These are phyloP conservation scores for Nothobranchius furzeri DNA, from an alignment of 2,113 vertebrate species.

Conservation along the genomic window DNA sequence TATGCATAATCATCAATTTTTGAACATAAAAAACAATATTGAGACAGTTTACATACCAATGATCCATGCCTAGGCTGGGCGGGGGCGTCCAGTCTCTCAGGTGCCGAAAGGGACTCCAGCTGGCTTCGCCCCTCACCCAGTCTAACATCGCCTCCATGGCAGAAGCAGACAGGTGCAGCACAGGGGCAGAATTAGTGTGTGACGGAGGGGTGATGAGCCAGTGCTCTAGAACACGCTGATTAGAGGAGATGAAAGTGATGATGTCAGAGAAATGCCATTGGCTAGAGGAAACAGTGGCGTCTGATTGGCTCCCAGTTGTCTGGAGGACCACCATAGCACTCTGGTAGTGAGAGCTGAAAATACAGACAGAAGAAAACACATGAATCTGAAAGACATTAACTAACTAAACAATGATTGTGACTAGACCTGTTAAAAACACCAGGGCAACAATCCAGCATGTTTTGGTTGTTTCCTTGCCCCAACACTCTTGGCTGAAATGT, in stretches of 20 bases:
- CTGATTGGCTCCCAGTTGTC: conserved; percentile 21
- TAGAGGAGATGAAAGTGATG: background rate
- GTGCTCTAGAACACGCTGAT: background rate
- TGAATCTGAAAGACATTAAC: no score
- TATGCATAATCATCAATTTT: no score
- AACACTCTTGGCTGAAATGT: no score
- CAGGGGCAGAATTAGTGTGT: background rate
- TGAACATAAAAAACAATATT: no score
- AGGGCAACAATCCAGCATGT: no score
- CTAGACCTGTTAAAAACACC: no score
- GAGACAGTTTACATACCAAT: conserved; percentile 37
- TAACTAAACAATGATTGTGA: no score
- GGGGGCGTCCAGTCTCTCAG: conserved; percentile 64
- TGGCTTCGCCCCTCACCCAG: conserved; percentile 1
- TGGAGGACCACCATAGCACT: conserved; percentile 24
- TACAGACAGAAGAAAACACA: background rate
- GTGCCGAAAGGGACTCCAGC: conserved; percentile 2
- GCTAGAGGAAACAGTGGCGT: background rate
- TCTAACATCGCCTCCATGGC: conserved; percentile 20
- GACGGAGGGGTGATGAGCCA: conserved; percentile 5
- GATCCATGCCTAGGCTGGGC: conserved; percentile 50
- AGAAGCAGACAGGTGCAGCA: conserved; percentile 38
- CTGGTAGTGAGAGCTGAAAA: conserved; percentile 25
- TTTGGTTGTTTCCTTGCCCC: no score
- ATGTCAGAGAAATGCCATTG: conserved; percentile 48